phyloP scores from a whole-genome alignment of 2,797 vertebrate species.

The Halcyon badia region DNA sequence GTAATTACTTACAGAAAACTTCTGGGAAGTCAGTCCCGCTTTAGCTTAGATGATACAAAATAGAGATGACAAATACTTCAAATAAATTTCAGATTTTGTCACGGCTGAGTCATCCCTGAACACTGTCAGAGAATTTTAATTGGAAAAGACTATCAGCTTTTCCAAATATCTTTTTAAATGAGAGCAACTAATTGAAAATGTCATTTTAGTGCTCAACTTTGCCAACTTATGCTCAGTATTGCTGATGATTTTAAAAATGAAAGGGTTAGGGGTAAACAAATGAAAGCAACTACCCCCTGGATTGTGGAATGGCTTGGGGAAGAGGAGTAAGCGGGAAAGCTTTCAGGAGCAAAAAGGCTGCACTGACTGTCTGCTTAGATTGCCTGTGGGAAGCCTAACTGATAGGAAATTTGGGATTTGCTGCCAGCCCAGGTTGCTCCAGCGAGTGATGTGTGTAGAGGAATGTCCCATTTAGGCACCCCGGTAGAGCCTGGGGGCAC shows the following conservation, averaged over 20 bases:
- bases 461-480: background rate
- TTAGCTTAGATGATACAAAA: background rate
- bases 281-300: background rate
- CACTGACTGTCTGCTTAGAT: background rate
- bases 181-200: background rate
- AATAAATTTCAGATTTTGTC: background rate
- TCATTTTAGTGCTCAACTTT: background rate
- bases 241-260: background rate
- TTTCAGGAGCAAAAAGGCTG: background rate
- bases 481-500: background rate
- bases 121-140: background rate
- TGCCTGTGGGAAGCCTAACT: background rate
- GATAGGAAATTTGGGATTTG: background rate
- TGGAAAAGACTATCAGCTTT: background rate
- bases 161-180: background rate
- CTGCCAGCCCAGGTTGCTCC: background rate
- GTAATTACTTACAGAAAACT: background rate
- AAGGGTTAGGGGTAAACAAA: background rate
- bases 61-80: background rate
- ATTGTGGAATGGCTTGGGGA: background rate
- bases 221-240: accelerated
- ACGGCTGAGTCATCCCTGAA: background rate
- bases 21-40: background rate
- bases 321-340: background rate
- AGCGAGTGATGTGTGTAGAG: accelerated